phyloP scores from a whole-genome alignment of 2,888 invertebrate genomes.

The Sabatieria punctata region DNA sequence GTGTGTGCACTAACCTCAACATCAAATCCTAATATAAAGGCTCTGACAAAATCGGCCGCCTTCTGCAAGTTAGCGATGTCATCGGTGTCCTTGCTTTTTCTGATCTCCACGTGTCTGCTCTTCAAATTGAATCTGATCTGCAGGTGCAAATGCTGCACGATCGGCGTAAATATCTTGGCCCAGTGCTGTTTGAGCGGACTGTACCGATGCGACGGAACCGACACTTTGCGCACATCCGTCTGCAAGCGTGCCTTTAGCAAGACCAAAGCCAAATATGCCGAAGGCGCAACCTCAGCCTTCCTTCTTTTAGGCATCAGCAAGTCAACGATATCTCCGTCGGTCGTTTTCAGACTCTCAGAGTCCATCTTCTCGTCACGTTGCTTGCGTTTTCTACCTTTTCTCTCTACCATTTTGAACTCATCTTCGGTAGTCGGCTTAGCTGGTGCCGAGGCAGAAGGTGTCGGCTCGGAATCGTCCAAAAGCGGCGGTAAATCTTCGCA shows the following conservation, averaged over 20 bases:
- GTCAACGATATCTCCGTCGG: too few relatives aligned
- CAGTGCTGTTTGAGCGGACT: constrained; percentile 87
- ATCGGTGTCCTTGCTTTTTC: constrained; percentile 46
- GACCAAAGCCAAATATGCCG: too few relatives aligned
- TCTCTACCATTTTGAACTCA: too few relatives aligned
- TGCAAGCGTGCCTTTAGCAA: too few relatives aligned
- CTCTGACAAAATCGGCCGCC: constrained; percentile 92
- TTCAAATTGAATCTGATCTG: constrained; percentile 86
- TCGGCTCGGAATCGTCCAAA: too few relatives aligned
- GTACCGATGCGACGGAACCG: constrained; percentile 83
- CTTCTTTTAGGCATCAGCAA: too few relatives aligned
- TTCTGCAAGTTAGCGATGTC: constrained; percentile 84
- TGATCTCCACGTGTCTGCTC: constrained; percentile 71
- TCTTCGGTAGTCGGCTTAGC: too few relatives aligned
- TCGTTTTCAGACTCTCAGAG: too few relatives aligned
- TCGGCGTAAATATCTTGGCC: constrained; percentile 86
- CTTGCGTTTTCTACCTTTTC: too few relatives aligned
- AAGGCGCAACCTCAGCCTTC: too few relatives aligned
- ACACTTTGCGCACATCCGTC: constrained; percentile 38
- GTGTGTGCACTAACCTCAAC: constrained; percentile 45
- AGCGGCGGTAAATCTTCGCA: too few relatives aligned
- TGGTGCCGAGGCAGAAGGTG: too few relatives aligned
- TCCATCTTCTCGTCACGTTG: not conserved
- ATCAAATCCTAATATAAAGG: constrained; percentile 87
- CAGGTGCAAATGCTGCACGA: constrained; percentile 81